Evolutionary conservation across 2,113 vertebrate species (phyloP).

Genomic region (Canis aureus): DNA sequence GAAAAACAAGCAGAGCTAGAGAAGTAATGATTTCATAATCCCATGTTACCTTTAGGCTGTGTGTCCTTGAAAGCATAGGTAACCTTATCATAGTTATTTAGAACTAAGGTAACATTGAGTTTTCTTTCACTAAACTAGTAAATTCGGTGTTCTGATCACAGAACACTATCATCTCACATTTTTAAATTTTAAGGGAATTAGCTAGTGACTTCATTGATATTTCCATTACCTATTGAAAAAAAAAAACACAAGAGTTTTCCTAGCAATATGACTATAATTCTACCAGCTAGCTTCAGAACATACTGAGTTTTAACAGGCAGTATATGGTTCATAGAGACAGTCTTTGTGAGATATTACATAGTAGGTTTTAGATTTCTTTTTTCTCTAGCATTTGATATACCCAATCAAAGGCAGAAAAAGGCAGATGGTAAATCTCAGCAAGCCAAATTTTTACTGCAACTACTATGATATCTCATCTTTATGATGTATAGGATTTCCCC

Average conservation of each 20-base stretch:
- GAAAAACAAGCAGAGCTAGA: not conserved
- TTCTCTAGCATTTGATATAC: not conserved
- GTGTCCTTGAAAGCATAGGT: not conserved
- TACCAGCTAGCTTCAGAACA: not conserved
- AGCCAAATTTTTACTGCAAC: not conserved
- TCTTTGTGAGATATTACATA: not conserved
- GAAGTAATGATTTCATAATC: not conserved
- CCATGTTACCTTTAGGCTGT: not conserved
- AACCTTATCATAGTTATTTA: not conserved
- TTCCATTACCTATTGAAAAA: constrained; percentile 6
- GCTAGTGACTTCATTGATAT: not conserved
- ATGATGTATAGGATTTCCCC: not conserved
- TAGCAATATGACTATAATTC: not conserved
- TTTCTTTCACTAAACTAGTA: constrained; percentile 4
- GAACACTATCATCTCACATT: not conserved
- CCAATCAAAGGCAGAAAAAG: not conserved
- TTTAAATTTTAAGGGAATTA: not conserved
- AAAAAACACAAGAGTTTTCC: not conserved
- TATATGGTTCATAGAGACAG: not conserved
- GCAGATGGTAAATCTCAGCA: not conserved
- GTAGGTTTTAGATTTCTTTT: constrained; percentile 3
- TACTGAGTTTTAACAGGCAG: not conserved
- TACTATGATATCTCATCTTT: not conserved
- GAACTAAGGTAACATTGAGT: not conserved
- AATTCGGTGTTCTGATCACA: not conserved